phyloP scores from a whole-genome alignment of 2,888 invertebrate species.

The Agonopterix subpropinquella region DNA sequence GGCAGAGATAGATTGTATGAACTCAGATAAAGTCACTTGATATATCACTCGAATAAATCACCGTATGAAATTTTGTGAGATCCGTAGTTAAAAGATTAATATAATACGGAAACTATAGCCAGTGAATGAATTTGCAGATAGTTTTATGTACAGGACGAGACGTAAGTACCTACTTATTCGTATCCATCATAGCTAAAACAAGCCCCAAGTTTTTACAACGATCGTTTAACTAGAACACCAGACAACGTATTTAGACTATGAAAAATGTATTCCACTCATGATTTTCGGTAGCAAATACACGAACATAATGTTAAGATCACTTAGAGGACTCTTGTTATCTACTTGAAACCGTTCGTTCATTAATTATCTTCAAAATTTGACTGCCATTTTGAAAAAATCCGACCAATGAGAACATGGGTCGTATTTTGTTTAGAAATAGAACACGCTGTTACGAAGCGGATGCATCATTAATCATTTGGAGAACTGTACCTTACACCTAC shows the following conservation, averaged over 20 bases:
- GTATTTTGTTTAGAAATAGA: constrained; percentile 61
- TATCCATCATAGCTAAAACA: constrained; percentile 10
- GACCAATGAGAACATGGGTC: constrained; percentile 48
- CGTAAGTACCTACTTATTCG: not conserved
- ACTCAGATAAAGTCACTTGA: constrained; percentile 7
- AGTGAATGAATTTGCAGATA: constrained; percentile 3
- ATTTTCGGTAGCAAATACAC: constrained; percentile 46
- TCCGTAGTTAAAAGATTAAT: constrained; percentile 7
- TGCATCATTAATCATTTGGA: constrained; percentile 59
- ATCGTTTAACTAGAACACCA: constrained; percentile 20
- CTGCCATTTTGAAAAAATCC: constrained; percentile 60
- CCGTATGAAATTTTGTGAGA: constrained; percentile 10
- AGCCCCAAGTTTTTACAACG: constrained; percentile 12
- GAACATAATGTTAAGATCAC: constrained; percentile 43
- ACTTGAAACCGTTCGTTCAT: constrained; percentile 48
- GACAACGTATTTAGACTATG: constrained; percentile 50
- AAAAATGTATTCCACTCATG: constrained; percentile 49
- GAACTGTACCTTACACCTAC: constrained; percentile 30
- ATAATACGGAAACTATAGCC: constrained; percentile 2
- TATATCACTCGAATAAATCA: constrained; percentile 6
- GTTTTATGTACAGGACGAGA: constrained; percentile 1
- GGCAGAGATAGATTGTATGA: constrained; percentile 37
- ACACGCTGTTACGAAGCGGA: constrained; percentile 42
- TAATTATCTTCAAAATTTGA: constrained; percentile 63
- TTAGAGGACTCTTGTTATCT: constrained; percentile 47